phyloP scores from a whole-genome alignment of 2,888 invertebrate species.

The Sialis lutaria region DNA sequence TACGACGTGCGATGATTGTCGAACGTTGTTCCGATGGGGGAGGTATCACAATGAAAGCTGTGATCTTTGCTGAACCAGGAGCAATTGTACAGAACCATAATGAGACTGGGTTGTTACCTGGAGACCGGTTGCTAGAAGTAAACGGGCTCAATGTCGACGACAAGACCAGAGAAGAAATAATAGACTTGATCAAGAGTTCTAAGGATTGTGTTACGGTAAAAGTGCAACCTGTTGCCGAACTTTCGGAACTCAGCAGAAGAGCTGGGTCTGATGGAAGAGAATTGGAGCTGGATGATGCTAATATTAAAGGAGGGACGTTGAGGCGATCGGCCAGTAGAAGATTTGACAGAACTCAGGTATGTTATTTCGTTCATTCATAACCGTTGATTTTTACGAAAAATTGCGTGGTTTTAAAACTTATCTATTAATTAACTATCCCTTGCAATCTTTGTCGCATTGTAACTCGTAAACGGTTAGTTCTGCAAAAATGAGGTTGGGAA shows the following conservation, averaged over 20 bases:
- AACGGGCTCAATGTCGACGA: constrained; percentile 75
- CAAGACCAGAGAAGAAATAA: constrained; percentile 75
- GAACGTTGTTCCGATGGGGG: constrained; percentile 35
- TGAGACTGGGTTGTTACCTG: constrained; percentile 80
- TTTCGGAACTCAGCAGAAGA: constrained; percentile 75
- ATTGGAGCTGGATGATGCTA: constrained; percentile 48
- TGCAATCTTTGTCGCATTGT: no score
- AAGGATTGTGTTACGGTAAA: constrained; percentile 68
- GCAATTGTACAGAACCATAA: constrained; percentile 46
- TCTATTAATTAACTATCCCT: no score
- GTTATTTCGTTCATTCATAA: constrained; percentile 12
- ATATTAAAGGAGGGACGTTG: constrained; percentile 56
- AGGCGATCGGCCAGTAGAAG: constrained; percentile 66
- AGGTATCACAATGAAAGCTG: constrained; percentile 42
- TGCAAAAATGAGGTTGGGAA: no score
- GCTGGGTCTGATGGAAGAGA: constrained; percentile 48
- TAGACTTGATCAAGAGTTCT: constrained; percentile 80
- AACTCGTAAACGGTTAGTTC: no score
- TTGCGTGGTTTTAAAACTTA: no score
- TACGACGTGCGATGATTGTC: constrained; percentile 72
- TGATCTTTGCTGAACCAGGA: constrained; percentile 84
- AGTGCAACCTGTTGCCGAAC: constrained; percentile 87
- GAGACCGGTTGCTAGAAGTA: constrained; percentile 83
- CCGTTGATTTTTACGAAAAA: no score
- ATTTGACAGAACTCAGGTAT: constrained; percentile 46